phyloP scores from a whole-genome alignment of 2,797 vertebrate genomes.

The Sebastes variabilis region DNA sequence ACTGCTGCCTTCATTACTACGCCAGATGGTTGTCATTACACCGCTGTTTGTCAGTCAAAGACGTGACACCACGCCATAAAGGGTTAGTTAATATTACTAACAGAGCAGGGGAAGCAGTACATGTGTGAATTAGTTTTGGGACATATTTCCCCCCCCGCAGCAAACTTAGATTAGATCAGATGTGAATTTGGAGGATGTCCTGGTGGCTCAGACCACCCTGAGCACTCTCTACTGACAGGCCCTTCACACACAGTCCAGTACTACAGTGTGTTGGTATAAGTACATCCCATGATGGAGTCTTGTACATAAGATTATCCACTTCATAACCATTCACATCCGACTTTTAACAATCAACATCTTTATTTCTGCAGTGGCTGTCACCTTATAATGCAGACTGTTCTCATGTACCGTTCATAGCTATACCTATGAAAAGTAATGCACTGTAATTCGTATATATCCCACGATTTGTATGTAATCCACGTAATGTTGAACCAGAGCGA shows the following conservation, averaged over 20 bases:
- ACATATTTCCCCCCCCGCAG: slow-evolving; percentile 20
- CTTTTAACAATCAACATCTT: background rate
- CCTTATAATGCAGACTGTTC: background rate
- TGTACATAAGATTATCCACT: background rate
- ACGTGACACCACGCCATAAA: slow-evolving; percentile 63
- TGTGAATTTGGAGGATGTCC: slow-evolving; percentile 34
- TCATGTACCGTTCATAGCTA: too few species aligned
- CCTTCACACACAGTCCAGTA: background rate
- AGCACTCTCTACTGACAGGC: background rate
- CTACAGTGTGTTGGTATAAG: background rate
- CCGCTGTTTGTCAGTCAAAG: slow-evolving; percentile 78
- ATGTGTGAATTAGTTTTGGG: slow-evolving; percentile 44
- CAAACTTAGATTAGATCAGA: slow-evolving; percentile 54
- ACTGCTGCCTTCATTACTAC: slow-evolving; percentile 81
- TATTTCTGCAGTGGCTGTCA: background rate
- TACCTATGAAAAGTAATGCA: too few species aligned
- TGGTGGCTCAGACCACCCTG: slow-evolving; percentile 18
- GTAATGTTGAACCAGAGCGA: too few species aligned
- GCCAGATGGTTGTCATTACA: slow-evolving; percentile 85
- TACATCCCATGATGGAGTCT: background rate
- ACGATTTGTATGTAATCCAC: too few species aligned
- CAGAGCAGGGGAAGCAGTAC: slow-evolving; percentile 25
- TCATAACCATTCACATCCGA: too few species aligned
- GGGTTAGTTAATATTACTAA: slow-evolving; percentile 63
- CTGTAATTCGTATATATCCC: too few species aligned